phyloP scores from a whole-genome alignment of 1,140 invertebrate genomes.

The Tachypleus tridentatus region DNA sequence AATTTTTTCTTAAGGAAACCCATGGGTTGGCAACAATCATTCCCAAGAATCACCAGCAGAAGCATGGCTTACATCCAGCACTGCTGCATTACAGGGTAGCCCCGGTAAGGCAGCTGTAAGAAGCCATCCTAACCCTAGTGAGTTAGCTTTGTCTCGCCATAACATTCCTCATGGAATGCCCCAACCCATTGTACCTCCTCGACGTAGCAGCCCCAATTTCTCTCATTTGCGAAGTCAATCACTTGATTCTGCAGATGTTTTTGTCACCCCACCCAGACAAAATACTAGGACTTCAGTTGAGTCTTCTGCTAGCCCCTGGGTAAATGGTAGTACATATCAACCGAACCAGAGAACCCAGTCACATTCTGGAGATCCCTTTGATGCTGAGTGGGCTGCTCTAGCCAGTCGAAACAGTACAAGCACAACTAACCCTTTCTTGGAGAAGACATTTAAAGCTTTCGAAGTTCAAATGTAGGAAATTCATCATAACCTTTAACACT shows the following conservation, averaged over 20 bases:
- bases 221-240: constrained; percentile 48
- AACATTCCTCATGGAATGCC: constrained; percentile 15
- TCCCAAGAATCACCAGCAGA: constrained; percentile 9
- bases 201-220: constrained; percentile 36
- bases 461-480: constrained; percentile 41
- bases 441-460: constrained; percentile 41
- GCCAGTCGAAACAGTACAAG: constrained; percentile 29
- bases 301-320: constrained; percentile 19
- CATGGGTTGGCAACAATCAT: too few species aligned
- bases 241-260: constrained; percentile 32
- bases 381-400: constrained; percentile 68
- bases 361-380: constrained; percentile 55
- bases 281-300: constrained; percentile 14
- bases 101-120: constrained; percentile 7
- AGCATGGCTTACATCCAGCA: constrained; percentile 17
- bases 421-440: constrained; percentile 38
- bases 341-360: constrained; percentile 26
- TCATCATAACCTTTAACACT: too few species aligned
- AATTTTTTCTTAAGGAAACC: too few species aligned
- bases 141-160: not conserved
- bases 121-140: not conserved
- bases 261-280: constrained; percentile 15
- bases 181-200: constrained; percentile 22
- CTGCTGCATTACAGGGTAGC: constrained; percentile 12
- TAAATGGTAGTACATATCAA: constrained; percentile 16